Conservation (phyloP, 2,888 invertebrate species). For the Lepidocyrtinus sp. region DNA sequence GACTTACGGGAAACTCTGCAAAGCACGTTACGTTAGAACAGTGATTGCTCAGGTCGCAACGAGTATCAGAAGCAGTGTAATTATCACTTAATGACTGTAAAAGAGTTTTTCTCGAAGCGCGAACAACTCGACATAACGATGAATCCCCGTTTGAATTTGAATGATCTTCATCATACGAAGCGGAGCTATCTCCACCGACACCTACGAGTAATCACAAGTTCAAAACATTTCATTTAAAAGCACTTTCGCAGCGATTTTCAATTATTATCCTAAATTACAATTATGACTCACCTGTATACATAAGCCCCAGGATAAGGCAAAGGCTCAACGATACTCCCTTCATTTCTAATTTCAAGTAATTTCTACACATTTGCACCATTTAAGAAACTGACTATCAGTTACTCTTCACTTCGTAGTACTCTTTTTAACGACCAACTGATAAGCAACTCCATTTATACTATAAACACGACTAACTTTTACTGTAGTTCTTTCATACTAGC, state of each 20-base stretch:
- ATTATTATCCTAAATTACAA: background rate
- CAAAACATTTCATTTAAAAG: background rate
- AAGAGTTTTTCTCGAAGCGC: constrained; percentile 14
- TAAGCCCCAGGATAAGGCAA: background rate
- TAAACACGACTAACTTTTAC: too few relatives aligned
- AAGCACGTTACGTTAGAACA: constrained; percentile 36
- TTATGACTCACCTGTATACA: background rate
- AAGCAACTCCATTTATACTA: too few relatives aligned
- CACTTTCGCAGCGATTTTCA: background rate
- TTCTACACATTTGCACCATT: constrained; percentile 11
- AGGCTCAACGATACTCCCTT: background rate
- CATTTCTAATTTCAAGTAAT: constrained; percentile 18
- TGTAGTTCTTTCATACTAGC: too few relatives aligned
- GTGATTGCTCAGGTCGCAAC: constrained; percentile 35
- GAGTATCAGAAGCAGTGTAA: constrained; percentile 20
- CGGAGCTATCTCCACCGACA: constrained; percentile 34
- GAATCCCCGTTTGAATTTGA: constrained; percentile 37
- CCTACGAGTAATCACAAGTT: too few relatives aligned
- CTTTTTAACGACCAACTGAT: too few relatives aligned
- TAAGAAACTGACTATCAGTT: too few relatives aligned
- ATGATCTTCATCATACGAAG: background rate
- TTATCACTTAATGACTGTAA: constrained; percentile 1
- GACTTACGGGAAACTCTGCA: constrained; percentile 28
- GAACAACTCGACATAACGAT: constrained; percentile 35
- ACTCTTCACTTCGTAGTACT: too few relatives aligned